Evolutionary conservation across 2,797 vertebrate species (phyloP).

Genomic region (Pipistrellus pipistrellus): DNA sequence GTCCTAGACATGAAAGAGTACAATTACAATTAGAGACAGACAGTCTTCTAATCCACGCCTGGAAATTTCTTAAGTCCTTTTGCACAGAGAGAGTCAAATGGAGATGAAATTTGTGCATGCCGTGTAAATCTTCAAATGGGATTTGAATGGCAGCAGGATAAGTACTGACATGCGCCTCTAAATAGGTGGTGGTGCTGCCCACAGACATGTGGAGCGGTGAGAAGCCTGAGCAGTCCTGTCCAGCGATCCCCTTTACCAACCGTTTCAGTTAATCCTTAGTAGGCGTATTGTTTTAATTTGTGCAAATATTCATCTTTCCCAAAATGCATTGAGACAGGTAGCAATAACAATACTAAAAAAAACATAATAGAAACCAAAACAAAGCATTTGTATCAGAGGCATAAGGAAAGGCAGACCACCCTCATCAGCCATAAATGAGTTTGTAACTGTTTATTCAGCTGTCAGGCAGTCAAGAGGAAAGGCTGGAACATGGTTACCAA

Average conservation of each 20-base stretch:
- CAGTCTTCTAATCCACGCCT: neutral
- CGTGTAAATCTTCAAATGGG: neutral
- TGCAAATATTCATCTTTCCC: neutral
- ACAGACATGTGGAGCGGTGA: neutral
- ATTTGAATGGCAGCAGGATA: neutral
- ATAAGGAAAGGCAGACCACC: neutral
- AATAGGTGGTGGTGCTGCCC: rapidly evolving
- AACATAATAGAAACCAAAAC: neutral
- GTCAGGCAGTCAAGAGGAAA: neutral
- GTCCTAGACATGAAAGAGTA: neutral
- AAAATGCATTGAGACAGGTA: neutral
- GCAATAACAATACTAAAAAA: neutral
- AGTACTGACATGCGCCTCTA: neutral
- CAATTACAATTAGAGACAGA: neutral
- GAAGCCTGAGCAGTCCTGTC: neutral
- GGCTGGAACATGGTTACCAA: neutral
- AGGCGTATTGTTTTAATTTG: neutral
- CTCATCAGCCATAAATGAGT: neutral
- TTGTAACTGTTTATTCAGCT: neutral
- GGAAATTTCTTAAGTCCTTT: neutral
- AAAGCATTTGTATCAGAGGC: neutral
- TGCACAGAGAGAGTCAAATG: neutral
- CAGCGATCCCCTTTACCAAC: neutral
- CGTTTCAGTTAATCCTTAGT: neutral
- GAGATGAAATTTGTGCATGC: neutral